These are phyloP conservation scores for Maniola hyperantus DNA, from an alignment of 2,888 invertebrate genomes.

Conservation along the genomic window DNA sequence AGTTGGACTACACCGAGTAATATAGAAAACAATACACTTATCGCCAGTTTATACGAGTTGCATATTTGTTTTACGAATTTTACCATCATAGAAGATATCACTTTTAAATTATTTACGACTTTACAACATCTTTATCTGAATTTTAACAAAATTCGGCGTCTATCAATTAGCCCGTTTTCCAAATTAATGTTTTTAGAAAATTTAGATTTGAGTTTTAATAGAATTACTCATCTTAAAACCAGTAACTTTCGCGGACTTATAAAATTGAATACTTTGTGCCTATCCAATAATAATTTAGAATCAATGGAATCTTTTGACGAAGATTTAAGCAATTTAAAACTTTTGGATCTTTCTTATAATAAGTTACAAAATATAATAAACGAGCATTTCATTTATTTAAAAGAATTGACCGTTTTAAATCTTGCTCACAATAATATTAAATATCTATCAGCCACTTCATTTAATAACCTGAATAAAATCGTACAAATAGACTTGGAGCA, in stretches of 20 bases:
- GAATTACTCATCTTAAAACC: conserved; percentile 90
- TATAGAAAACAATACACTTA: conserved; percentile 62
- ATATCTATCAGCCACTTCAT: conserved; percentile 89
- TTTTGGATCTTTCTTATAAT: conserved; percentile 92
- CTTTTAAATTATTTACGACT: conserved; percentile 89
- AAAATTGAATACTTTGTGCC: conserved; percentile 89
- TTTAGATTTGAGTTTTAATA: conserved; percentile 91
- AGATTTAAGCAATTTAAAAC: conserved; percentile 89
- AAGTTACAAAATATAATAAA: conserved; percentile 90
- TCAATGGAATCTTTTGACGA: conserved; percentile 91
- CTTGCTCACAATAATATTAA: conserved; percentile 92
- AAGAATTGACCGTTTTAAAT: conserved; percentile 90
- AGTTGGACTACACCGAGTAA: conserved; percentile 60
- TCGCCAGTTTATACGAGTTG: conserved; percentile 71
- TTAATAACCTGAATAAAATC: conserved; percentile 89
- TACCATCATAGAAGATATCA: conserved; percentile 83
- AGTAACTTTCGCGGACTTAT: conserved; percentile 91
- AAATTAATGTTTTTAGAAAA: conserved; percentile 88
- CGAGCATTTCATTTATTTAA: conserved; percentile 89
- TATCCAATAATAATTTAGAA: conserved; percentile 92
- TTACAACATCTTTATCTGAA: conserved; percentile 90
- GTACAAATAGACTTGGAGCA: conserved; percentile 90
- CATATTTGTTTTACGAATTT: conserved; percentile 72
- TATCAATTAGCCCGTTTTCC: conserved; percentile 92
- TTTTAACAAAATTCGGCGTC: conserved; percentile 88